Conservation (phyloP, 2,888 invertebrate species). For the Rhagophthalmus giganteus region DNA sequence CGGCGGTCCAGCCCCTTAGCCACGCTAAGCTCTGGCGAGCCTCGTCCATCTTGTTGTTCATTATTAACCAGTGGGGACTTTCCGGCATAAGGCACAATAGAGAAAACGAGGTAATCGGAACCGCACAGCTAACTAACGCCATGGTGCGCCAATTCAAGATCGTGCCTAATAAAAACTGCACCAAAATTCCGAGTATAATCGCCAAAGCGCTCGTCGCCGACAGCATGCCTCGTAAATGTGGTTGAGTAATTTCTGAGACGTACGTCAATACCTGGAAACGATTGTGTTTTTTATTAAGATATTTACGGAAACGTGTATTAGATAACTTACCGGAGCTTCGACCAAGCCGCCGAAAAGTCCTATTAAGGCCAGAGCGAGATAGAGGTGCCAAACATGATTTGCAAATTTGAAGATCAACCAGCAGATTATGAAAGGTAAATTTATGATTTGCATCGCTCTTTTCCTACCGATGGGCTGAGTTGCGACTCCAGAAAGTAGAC, state of each 20-base stretch:
- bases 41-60: conserved; percentile 66
- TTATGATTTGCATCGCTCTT: conserved; percentile 75
- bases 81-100: conserved; percentile 75
- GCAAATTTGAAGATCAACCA: conserved; percentile 76
- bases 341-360: conserved; percentile 77
- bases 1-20: conserved; percentile 76
- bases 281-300: not conserved
- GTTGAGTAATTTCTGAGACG: conserved; percentile 82
- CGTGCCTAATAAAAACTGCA: conserved; percentile 76
- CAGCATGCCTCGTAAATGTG: conserved; percentile 73
- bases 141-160: conserved; percentile 72
- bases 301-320: too few relatives aligned
- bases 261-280: conserved; percentile 71
- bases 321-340: conserved; percentile 73
- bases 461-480: conserved; percentile 74
- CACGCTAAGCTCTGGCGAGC: conserved; percentile 73
- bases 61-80: conserved; percentile 79
- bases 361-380: conserved; percentile 70
- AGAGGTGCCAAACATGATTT: conserved; percentile 64
- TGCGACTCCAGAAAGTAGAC: conserved; percentile 71
- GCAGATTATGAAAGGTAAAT: conserved; percentile 72
- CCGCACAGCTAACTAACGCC: conserved; percentile 66
- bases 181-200: conserved; percentile 74
- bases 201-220: conserved; percentile 76
- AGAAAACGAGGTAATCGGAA: conserved; percentile 67